Evolutionary conservation across 2,888 invertebrate genomes (phyloP), one percentile per base, ranked within the genome.

Genomic region (Drosophila anomelani): DNA sequence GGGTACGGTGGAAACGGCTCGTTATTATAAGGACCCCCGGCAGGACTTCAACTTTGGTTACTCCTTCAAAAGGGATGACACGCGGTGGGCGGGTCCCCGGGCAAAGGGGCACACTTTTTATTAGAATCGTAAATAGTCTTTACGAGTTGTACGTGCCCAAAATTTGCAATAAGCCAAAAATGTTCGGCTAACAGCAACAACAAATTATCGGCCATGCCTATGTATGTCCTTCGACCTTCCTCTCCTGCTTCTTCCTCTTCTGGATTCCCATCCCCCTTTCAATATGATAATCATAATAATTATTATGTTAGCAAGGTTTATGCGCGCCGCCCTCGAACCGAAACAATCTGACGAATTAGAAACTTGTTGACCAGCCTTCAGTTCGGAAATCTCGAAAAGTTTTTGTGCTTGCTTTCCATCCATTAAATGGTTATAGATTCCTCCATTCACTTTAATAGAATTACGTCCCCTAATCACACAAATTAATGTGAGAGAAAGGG

Each of bases 81-180:
- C 66, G 41, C 67, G 36, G 49, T 36, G 20, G 47, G 49, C 47
- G 32, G 39, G 56, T 26, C 0, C 13, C 34, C 49, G 20, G 34
- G 51, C 51, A 9, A 34, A 36, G 32, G 60, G 49, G 66, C 69
- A 60, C 79, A 84, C 64, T 85, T 86, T 86, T 88, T 85, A 88
- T 86, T 85, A 88, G 79, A 84, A 84, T 85, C 88, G 80, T 86
- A 86, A 86, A 86, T 85, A 88, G 86, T 84, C 86, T 86, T 86
- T 88, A 86, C 81, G 88, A 81, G 84, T 77, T 80, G 86, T 83
- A 86, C 86, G 86, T 86, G 86, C 80, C 76, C 81, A 86, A 86
- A 86, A 88, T 86, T 88, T 77, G 77, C 86, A 86, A 86, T 89
- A 89, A 88, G 85, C 89, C 79, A 82, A 88, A 75, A 75, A 81